Evolutionary conservation across 2,888 invertebrate genomes (phyloP).

Genomic region (Agonopterix subpropinquella): DNA sequence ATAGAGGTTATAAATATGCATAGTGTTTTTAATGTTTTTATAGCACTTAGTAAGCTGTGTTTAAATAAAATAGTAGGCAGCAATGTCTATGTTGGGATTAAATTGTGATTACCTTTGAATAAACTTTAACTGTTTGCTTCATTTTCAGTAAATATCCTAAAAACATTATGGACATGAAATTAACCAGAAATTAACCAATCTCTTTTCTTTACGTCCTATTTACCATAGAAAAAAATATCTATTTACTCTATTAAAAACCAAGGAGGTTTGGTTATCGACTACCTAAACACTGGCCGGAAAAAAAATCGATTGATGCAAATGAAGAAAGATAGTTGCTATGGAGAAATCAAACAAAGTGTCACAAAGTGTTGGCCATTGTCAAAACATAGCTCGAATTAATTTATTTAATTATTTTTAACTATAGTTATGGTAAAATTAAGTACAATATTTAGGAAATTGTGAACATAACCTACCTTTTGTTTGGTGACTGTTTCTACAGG

Average conservation of each 20-base stretch:
- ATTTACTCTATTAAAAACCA: no score
- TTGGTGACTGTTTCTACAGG: background rate
- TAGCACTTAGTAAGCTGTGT: background rate
- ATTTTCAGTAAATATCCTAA: constrained; percentile 43
- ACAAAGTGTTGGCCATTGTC: background rate
- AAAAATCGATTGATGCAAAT: constrained; percentile 24
- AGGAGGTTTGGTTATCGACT: background rate
- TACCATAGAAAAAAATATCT: no score
- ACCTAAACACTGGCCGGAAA: constrained; percentile 14
- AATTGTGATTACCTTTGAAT: constrained; percentile 46
- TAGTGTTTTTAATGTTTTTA: no score
- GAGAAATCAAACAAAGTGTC: constrained; percentile 26
- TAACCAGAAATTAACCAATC: no score
- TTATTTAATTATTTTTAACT: background rate
- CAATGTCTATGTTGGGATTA: no score
- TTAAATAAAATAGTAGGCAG: background rate
- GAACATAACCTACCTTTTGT: constrained; percentile 2
- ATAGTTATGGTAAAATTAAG: background rate
- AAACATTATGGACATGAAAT: constrained; percentile 13
- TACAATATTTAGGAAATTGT: constrained; percentile 3
- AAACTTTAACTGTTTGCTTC: constrained; percentile 53
- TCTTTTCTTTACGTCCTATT: no score
- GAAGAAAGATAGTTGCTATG: constrained; percentile 33
- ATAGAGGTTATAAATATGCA: no score
- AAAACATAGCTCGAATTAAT: background rate